Evolutionary conservation across 2,113 vertebrate genomes (phyloP).

Genomic region (Malurus melanocephalus): DNA sequence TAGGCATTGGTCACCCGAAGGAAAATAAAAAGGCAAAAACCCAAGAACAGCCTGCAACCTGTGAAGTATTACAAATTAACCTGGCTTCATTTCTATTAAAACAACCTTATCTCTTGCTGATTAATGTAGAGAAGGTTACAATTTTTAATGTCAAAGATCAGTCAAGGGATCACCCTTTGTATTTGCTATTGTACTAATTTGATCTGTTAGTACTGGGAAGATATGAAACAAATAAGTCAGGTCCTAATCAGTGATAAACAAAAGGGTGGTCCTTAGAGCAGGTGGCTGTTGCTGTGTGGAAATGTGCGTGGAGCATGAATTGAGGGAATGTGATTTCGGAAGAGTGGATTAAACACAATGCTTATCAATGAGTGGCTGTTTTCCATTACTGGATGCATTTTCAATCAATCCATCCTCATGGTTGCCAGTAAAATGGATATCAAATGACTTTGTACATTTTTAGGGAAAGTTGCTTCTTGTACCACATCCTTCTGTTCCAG

Average conservation of each 20-base stretch:
- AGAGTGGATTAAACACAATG: background rate
- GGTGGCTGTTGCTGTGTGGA: background rate
- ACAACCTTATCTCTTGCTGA: background rate
- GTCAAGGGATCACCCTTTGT: background rate
- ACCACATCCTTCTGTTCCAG: background rate
- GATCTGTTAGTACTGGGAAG: background rate
- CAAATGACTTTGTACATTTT: background rate
- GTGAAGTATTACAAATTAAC: background rate
- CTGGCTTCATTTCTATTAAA: background rate
- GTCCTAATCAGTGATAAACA: background rate
- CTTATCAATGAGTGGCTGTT: background rate
- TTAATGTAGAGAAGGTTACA: background rate
- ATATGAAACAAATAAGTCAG: background rate
- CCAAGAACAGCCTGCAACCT: accelerated
- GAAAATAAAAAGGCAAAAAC: background rate
- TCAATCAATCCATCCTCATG: background rate
- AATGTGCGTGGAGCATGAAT: background rate
- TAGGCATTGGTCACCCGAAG: background rate
- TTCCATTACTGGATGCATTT: background rate
- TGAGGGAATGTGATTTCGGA: background rate
- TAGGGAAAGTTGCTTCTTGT: background rate
- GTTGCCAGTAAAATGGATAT: background rate
- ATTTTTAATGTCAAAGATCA: background rate
- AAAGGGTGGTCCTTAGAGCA: background rate
- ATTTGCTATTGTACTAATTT: background rate